Evolutionary conservation across 1,140 invertebrate species (phyloP), one percentile per base, ranked within the genome.

Genomic region (Pseudomyrmex sp.): DNA sequence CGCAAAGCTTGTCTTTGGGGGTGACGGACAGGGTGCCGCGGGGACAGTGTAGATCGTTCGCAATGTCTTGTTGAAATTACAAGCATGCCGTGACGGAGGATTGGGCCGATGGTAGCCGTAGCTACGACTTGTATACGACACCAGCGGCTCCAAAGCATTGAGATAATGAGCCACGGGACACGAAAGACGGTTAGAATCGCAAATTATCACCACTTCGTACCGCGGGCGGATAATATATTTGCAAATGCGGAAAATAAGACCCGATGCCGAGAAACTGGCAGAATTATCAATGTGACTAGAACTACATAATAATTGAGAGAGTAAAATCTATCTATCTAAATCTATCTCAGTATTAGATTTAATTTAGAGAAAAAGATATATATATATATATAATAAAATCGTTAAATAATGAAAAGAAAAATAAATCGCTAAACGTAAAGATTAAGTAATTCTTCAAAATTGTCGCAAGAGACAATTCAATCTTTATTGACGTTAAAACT

Each of bases 11-110:
- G 82, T 83, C 82, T 56, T 48, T 70, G 26, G 35, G 72, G 72
- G 70, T 75, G 79, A 82, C 79, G 58, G 70, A 82, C 79, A 82
- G 61, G 79, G 35, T 74, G 58, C 52, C 75, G 59, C 65, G 74
- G 63, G 35, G 56, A 72, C 77, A 52, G 58, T 35, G 62, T 61
- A 50, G 56, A 84, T 84, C 65, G 76, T 79, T 69, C 44, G 76
- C 73, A 76, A 68, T 77, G 82, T 80, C 83, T 80, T 54, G 74
- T 56, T 80, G 59, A 70, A 80, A 80, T 82, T 80, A 80, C 58
- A 82, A 54, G 58, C 77, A 18, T 84, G 65, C 70, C 76, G 50
- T 80, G 59, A 80, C 66, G 35, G 56, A 56, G 23, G 26, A 44
- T 58, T 13, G 9, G 77, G 68, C 35, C 63, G 75, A 23, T 70